Base-by-base conservation (phyloP, 2,113 vertebrate species). In the Vimba vimba region DNA sequence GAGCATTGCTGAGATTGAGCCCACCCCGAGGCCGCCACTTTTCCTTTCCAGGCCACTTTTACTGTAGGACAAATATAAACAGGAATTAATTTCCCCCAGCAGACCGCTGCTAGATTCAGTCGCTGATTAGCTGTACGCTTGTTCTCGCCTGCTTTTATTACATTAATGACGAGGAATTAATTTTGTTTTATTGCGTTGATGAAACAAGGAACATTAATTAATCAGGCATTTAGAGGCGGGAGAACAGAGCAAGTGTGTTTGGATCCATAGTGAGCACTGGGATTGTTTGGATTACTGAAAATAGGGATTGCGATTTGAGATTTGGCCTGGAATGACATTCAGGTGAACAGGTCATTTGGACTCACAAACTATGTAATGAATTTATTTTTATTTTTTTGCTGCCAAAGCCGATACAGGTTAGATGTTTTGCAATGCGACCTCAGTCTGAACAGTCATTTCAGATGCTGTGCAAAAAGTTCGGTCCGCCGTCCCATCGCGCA, bases 181-280 rank as follows among this genome's bases (percentile, higher is more conserved):
- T 92, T 83, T 84, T 71, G 87, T 76, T 86, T 84, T 86, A 79
- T 91, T 92, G 89, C 76, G 85, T 88, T 84, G 69, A 88, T 64
- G 74, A 88, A 85, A 93, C 86, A 25, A 23, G 39, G 68, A 74
- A 85, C 88, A 91, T 92, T 77, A 84, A 93, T 92, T 92, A 88
- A 84, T 68, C 68, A 88, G 69, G 74, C 47, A 85, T 88, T 89
- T 73, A 66, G 87, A 89, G 86, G 33, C 47, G 30, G 62, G 30
- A 68, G 25, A 85, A 43, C 80, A 47, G 13, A 21, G 50, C 21
- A 25, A 52, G 17, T 17, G 43, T 68, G 68, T 73, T 5, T n/a
- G 36, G 36, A 39, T 36, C 33, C 4, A 21, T 4, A 39, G 11
- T 60, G 13, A 47, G 23, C 43, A 10, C 52, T 39, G 33, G 10